A percentile compares a stretch with the other conserved stretches of the same genome.
These are phyloP conservation scores for Minunthozetes semirufus DNA, from an alignment of 2,888 invertebrate species.

Conservation along the genomic window DNA sequence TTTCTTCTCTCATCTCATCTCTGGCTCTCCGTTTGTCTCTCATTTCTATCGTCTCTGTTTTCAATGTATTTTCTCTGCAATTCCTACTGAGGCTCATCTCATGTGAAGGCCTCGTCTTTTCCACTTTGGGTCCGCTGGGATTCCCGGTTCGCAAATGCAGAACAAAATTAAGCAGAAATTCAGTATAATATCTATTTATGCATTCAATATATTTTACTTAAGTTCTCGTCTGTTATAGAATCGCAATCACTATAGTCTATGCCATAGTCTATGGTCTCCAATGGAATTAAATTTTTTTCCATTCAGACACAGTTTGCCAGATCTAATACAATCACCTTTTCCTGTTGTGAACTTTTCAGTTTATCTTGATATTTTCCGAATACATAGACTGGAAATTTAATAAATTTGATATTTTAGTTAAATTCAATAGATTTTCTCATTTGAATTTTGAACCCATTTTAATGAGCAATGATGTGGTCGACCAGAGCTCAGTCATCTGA, in stretches of 20 bases:
- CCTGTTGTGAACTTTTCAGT: too few relatives aligned
- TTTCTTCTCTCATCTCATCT: not conserved
- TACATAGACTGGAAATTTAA: too few relatives aligned
- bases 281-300: not conserved
- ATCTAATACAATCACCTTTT: too few relatives aligned
- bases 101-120: slow-evolving; percentile 16
- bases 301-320: too few relatives aligned
- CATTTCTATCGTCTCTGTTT: not conserved
- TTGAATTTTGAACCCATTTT: not conserved
- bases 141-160: slow-evolving; percentile 1
- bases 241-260: not conserved
- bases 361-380: too few relatives aligned
- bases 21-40: not conserved
- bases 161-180: slow-evolving; percentile 23
- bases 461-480: not conserved
- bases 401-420: too few relatives aligned
- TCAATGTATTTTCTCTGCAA: not conserved
- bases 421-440: not conserved
- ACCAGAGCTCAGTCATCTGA: not conserved
- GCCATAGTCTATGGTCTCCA: not conserved
- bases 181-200: slow-evolving; percentile 30
- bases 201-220: slow-evolving; percentile 31
- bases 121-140: slow-evolving; percentile 20
- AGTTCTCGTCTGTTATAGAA: slow-evolving; percentile 8
- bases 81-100: slow-evolving; percentile 11